Conservation (phyloP, 2,113 vertebrate species). For the Entomyzon cyanotis region DNA sequence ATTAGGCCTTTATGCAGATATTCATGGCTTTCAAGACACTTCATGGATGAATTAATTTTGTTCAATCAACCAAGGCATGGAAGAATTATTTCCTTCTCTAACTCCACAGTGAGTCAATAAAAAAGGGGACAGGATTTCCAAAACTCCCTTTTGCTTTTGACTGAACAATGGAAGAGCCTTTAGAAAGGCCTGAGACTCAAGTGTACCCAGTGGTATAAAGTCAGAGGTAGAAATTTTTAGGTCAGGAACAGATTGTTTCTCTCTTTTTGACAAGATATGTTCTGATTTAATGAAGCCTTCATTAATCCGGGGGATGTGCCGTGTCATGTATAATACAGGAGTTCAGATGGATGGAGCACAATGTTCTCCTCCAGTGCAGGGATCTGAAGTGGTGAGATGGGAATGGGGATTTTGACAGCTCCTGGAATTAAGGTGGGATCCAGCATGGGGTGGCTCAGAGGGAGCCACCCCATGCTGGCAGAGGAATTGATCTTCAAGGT, state of each 20-base stretch:
- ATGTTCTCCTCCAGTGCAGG: neutral
- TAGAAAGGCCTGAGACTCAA: neutral
- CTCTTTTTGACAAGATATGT: neutral
- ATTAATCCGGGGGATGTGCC: neutral
- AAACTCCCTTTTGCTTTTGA: neutral
- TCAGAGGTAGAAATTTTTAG: neutral
- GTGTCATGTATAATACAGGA: neutral
- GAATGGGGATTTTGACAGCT: neutral
- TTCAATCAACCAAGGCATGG: neutral
- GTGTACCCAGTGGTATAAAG: neutral
- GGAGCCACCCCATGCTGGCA: rapidly evolving
- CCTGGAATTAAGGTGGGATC: neutral
- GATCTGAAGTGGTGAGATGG: neutral
- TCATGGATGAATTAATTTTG: neutral
- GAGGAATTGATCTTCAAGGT: neutral
- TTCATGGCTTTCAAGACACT: neutral
- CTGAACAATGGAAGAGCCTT: neutral
- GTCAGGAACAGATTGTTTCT: neutral
- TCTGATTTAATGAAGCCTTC: neutral
- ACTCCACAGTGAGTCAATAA: neutral
- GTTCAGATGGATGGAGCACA: neutral
- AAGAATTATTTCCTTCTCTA: neutral
- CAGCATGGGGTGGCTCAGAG: neutral
- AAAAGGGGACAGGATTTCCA: neutral
- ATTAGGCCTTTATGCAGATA: neutral